A percentile compares a stretch with the other conserved stretches of the same genome.
phyloP scores from a whole-genome alignment of 2,113 vertebrate genomes.

The Piprites chloris region DNA sequence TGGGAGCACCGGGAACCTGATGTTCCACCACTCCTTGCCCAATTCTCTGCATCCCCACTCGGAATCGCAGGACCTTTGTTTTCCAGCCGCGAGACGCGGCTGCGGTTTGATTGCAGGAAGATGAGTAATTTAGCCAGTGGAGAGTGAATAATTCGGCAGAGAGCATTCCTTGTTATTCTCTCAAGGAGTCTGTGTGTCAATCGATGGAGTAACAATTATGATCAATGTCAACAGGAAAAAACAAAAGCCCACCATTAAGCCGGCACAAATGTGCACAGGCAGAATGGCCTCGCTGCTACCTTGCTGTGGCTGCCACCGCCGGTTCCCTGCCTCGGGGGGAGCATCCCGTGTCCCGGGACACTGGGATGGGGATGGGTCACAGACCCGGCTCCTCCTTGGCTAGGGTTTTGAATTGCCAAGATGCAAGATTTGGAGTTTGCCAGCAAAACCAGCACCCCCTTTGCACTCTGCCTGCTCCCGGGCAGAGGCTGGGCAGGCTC shows the following conservation, averaged over 20 bases:
- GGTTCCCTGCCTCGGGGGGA: not conserved
- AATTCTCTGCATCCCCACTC: not conserved
- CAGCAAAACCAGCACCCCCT: not conserved
- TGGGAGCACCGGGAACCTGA: not conserved
- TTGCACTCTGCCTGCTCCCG: rapidly evolving
- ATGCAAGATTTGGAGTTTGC: not conserved
- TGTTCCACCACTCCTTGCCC: not conserved
- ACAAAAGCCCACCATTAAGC: not conserved
- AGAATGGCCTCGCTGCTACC: not conserved
- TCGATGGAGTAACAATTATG: conserved; percentile 50
- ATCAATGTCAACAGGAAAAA: conserved; percentile 50
- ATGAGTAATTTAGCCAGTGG: not conserved
- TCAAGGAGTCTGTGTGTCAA: not conserved
- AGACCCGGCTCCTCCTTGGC: not conserved
- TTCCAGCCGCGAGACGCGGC: not conserved
- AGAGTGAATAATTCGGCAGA: not conserved
- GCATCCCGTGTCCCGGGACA: rapidly evolving
- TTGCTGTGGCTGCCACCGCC: not conserved
- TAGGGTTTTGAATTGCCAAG: not conserved
- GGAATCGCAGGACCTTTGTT: conserved; percentile 27
- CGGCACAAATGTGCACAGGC: not conserved
- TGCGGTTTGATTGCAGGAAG: not conserved
- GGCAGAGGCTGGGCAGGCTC: not conserved
- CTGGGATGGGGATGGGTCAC: not conserved
- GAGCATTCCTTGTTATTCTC: conserved; percentile 3